Evolutionary conservation across 2,888 invertebrate species (phyloP).

Genomic region (Cataglyphis rosenhaueri): DNA sequence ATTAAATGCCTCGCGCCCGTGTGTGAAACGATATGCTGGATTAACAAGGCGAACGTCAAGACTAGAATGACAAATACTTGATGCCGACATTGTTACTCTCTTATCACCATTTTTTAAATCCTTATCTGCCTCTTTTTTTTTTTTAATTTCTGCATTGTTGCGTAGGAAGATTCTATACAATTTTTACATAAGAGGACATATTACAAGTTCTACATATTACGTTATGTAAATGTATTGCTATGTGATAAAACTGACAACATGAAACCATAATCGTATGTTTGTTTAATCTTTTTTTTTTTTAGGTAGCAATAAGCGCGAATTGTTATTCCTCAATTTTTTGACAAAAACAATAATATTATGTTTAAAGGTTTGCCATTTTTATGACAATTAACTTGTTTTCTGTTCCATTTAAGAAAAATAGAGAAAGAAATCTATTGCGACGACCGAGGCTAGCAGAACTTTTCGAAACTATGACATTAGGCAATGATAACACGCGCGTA

Average conservation of each 20-base stretch:
- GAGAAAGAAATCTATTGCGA: neutral
- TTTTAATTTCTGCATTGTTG: neutral
- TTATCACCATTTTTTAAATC: slow-evolving; percentile 43
- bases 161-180: neutral
- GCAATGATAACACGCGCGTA: neutral
- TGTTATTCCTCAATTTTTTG: neutral
- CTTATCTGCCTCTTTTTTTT: neutral
- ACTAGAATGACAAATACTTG: slow-evolving; percentile 58
- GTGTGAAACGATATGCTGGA: slow-evolving; percentile 34
- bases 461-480: no score
- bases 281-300: no score
- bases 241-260: neutral
- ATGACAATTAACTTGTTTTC: no score
- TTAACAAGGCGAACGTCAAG: slow-evolving; percentile 39
- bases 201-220: neutral
- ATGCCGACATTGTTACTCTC: slow-evolving; percentile 30
- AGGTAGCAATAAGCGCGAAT: no score
- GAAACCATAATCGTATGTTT: neutral
- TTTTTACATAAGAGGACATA: neutral
- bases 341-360: neutral
- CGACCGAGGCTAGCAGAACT: neutral
- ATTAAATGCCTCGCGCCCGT: slow-evolving; percentile 52
- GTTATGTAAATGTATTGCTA: neutral
- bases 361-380: no score
- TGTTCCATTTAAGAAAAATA: no score